Conservation (phyloP, 2,113 vertebrate genomes). For the Megaptera novaeangliae region DNA sequence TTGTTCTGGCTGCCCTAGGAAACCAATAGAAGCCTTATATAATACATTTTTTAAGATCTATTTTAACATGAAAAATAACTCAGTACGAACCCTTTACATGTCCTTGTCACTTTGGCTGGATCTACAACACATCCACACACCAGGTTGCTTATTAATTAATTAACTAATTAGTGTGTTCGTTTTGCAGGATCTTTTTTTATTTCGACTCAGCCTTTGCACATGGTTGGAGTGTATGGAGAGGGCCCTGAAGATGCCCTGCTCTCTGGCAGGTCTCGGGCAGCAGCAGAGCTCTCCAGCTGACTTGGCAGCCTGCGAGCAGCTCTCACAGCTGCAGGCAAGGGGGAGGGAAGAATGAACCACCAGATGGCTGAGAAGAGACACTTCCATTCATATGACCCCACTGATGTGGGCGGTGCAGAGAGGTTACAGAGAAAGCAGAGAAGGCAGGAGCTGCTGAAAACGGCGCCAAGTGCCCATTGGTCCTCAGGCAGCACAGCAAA, state of each 20-base stretch:
- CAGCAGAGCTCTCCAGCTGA: background rate
- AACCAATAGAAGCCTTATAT: background rate
- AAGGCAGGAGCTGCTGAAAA: background rate
- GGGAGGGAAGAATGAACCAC: background rate
- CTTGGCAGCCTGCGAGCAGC: background rate
- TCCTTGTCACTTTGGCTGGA: background rate
- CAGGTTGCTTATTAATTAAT: background rate
- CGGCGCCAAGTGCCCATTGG: background rate
- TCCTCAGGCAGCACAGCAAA: background rate
- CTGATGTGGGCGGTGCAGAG: background rate
- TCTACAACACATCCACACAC: background rate
- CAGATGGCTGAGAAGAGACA: slow-evolving; percentile 40
- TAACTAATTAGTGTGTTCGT: background rate
- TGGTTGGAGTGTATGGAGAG: background rate
- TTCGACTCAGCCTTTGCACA: background rate
- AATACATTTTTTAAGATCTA: background rate
- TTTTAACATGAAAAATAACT: background rate
- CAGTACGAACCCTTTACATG: background rate
- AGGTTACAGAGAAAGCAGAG: background rate
- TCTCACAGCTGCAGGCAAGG: background rate
- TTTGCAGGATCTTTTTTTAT: background rate
- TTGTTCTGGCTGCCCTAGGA: background rate
- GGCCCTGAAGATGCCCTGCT: background rate
- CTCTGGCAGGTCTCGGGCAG: background rate
- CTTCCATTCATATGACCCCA: slow-evolving; percentile 7